These are phyloP conservation scores for Scolopax rusticola DNA, from an alignment of 2,797 vertebrate genomes.

Conservation along the genomic window DNA sequence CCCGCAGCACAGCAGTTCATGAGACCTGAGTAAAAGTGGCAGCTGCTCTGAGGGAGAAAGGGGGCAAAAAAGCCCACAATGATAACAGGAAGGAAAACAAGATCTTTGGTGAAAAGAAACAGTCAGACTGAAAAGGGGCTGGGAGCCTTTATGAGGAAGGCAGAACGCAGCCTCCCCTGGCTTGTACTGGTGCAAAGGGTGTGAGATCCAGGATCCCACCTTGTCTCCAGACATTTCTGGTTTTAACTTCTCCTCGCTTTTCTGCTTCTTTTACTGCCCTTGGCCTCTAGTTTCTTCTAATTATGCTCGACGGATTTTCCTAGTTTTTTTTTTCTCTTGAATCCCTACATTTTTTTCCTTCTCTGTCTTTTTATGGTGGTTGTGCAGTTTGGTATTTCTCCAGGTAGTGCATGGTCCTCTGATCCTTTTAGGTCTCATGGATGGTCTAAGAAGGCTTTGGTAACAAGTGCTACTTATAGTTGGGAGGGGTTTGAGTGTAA, in stretches of 20 bases:
- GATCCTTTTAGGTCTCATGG: not conserved
- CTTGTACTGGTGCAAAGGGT: not conserved
- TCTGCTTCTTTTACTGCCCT: not conserved
- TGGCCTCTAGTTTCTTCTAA: not conserved
- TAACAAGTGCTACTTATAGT: not conserved
- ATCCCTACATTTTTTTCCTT: not conserved
- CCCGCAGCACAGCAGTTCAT: not conserved
- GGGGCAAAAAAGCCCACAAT: not conserved
- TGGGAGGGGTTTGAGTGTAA: not conserved
- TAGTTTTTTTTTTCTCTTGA: not conserved
- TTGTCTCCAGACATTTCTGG: accelerated
- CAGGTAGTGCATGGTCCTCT: not conserved
- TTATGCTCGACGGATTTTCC: not conserved
- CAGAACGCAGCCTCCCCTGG: not conserved
- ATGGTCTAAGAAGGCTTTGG: not conserved
- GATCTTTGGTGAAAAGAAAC: not conserved
- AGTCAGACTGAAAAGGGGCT: not conserved
- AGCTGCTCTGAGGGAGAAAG: slow-evolving; percentile 35
- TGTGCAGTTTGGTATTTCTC: not conserved
- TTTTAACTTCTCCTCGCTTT: not conserved
- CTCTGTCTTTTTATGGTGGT: not conserved
- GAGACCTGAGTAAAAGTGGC: slow-evolving; percentile 56
- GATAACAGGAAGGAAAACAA: not conserved
- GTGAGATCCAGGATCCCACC: not conserved
- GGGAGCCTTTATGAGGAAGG: not conserved